Base-by-base conservation (phyloP, 2,888 invertebrate species). In the Plemyria rubiginata region DNA sequence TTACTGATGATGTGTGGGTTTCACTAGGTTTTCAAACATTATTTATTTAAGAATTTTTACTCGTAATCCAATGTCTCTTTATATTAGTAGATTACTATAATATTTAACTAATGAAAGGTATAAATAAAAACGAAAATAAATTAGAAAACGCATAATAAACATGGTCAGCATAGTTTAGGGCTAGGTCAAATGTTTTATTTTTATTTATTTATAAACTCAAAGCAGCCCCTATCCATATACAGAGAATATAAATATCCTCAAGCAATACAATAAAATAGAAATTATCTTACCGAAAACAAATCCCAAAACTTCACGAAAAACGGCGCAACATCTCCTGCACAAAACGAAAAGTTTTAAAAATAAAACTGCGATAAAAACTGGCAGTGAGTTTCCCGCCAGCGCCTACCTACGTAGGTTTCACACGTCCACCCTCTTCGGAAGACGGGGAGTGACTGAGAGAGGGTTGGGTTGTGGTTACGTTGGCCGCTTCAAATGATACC, bases 401-500 rank as follows among this genome's bases (percentile, higher is more conserved):
- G 32, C 32, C 11, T 1, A 15, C 16, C 9, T 9, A 11, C 16
- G 45, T 16, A 9, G 7, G 1, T 9, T 13, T 66, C 72, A 68
- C 64, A 68, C 86, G 76, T 74, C 80, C 77, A 66, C 73, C 76
- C 80, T 65, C 74, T 61, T 22, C 67, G 60, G 72, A 49, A 52
- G 78, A 69, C 68, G 66, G 71, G 76, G 79, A 79, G 81, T 70
- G 72, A 90, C 90, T 90, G 86, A 71, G 68, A 70, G 57, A 66
- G 72, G 70, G 66, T 40, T 62, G 66, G 61, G 66, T 61, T 62
- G 62, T 43, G 28, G 22, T 52, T 16, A 45, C 54, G 60, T 65
- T 58, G 60, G 77, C 75, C 72, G 77, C 81, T 82, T 81, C 77
- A 80, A 84, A 82, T 84, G 81, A 87, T 80, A 78, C 77, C 72